Evolutionary conservation across 1,140 invertebrate species (phyloP).

Genomic region (Drosophila bocqueti): DNA sequence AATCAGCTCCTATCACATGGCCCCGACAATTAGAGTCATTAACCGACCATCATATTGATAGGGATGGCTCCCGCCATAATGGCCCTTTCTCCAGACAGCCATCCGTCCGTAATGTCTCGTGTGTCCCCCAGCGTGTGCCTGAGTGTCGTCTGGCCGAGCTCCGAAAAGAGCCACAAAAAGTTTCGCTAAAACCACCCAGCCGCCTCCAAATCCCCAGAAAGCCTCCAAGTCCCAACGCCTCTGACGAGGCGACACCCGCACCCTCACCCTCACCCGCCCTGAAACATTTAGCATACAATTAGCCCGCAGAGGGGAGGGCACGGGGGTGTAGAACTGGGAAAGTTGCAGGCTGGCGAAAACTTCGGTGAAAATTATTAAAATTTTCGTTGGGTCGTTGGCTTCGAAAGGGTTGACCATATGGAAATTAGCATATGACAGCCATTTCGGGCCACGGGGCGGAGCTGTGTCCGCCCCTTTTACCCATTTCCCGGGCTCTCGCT

Average conservation of each 20-base stretch:
- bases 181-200: constrained; percentile 50
- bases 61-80: constrained; percentile 22
- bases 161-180: constrained; percentile 68
- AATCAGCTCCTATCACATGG: constrained; percentile 19
- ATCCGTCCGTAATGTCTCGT: constrained; percentile 49
- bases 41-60: constrained; percentile 73
- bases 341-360: constrained; percentile 65
- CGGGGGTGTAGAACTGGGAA: constrained; percentile 22
- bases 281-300: constrained; percentile 82
- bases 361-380: constrained; percentile 80
- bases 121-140: constrained; percentile 34
- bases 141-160: constrained; percentile 37
- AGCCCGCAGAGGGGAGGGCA: constrained; percentile 63
- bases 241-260: constrained; percentile 11
- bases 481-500: not conserved
- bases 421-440: constrained; percentile 82
- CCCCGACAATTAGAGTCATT: constrained; percentile 71
- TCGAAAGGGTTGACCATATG: constrained; percentile 81
- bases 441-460: constrained; percentile 22
- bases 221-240: constrained; percentile 32
- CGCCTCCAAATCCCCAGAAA: constrained; percentile 46
- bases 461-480: constrained; percentile 1
- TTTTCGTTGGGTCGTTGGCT: constrained; percentile 69
- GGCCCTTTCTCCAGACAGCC: constrained; percentile 1
- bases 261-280: constrained; percentile 16